Evolutionary conservation across 2,113 vertebrate genomes (phyloP).

Genomic region (Zosterops hypoxanthus): DNA sequence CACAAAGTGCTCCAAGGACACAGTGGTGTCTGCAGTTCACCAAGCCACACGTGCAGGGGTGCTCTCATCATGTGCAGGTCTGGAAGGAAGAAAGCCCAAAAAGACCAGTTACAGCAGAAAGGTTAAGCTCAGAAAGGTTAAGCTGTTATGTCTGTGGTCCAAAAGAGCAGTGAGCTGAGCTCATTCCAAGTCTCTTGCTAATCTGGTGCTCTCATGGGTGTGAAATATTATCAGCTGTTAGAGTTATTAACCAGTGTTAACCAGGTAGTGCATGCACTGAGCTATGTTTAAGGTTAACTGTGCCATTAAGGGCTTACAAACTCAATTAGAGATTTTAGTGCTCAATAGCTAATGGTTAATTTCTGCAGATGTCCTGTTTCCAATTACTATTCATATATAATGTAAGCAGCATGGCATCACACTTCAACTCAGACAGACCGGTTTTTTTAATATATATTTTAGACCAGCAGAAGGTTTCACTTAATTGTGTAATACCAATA

Average conservation of each 20-base stretch:
- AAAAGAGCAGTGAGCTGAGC: background rate
- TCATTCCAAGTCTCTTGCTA: slow-evolving; percentile 56
- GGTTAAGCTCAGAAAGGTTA: background rate
- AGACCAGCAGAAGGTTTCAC: slow-evolving; percentile 32
- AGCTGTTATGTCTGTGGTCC: slow-evolving; percentile 20
- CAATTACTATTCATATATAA: slow-evolving; percentile 61
- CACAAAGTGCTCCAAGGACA: background rate
- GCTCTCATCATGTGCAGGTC: background rate
- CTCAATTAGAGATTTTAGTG: slow-evolving; percentile 68
- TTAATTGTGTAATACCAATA: slow-evolving; percentile 5
- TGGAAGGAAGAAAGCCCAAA: background rate
- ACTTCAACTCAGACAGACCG: background rate
- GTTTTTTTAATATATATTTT: background rate
- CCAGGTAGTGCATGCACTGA: slow-evolving; percentile 6
- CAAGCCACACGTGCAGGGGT: background rate
- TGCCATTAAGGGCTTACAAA: slow-evolving; percentile 64
- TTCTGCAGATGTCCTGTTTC: slow-evolving; percentile 67
- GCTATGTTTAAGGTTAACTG: slow-evolving; percentile 50
- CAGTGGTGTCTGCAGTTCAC: background rate
- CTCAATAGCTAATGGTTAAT: slow-evolving; percentile 51
- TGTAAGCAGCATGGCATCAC: slow-evolving; percentile 56
- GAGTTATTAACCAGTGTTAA: slow-evolving; percentile 63
- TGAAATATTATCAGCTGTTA: slow-evolving; percentile 67
- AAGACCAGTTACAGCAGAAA: background rate
- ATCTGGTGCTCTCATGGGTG: slow-evolving; percentile 51